These are phyloP conservation scores for Deilephila elpenor DNA, from an alignment of 2,888 invertebrate species.

Conservation along the genomic window DNA sequence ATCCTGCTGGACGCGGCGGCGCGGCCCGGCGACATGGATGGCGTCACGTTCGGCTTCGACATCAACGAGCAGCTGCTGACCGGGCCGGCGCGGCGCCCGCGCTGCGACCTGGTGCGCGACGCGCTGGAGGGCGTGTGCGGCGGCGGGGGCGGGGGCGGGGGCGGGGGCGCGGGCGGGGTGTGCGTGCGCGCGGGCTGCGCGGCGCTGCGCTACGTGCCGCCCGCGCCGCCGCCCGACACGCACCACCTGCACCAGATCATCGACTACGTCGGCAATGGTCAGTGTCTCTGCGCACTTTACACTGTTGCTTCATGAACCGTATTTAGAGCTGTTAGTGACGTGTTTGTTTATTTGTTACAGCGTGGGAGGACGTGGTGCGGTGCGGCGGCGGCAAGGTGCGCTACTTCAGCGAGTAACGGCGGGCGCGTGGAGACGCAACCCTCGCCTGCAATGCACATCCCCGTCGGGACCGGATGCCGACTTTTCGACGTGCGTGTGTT, in stretches of 20 bases:
- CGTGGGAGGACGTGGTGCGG: constrained; percentile 90
- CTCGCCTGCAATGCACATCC: not conserved
- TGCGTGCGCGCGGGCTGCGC: constrained; percentile 53
- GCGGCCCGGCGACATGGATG: constrained; percentile 83
- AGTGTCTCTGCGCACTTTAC: constrained; percentile 32
- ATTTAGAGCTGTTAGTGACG: not conserved
- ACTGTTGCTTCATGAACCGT: not conserved
- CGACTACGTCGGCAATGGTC: constrained; percentile 72
- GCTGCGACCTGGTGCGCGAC: constrained; percentile 64
- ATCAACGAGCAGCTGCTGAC: constrained; percentile 89
- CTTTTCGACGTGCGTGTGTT: not conserved
- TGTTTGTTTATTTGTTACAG: constrained; percentile 72
- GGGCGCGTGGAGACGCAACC: constrained; percentile 22
- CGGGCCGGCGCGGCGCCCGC: constrained; percentile 60
- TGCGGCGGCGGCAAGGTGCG: constrained; percentile 76
- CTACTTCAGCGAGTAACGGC: constrained; percentile 75
- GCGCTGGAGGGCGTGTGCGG: constrained; percentile 48
- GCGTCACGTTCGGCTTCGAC: constrained; percentile 92
- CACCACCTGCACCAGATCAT: constrained; percentile 64
- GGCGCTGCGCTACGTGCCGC: constrained; percentile 66
- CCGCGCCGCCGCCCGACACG: constrained; percentile 51
- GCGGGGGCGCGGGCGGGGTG: constrained; percentile 48
- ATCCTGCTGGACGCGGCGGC: constrained; percentile 88
- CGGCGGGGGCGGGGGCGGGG: constrained; percentile 42
- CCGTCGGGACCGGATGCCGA: not conserved